Base-by-base conservation (phyloP, 2,888 invertebrate species). In the Silvanus unidentatus region DNA sequence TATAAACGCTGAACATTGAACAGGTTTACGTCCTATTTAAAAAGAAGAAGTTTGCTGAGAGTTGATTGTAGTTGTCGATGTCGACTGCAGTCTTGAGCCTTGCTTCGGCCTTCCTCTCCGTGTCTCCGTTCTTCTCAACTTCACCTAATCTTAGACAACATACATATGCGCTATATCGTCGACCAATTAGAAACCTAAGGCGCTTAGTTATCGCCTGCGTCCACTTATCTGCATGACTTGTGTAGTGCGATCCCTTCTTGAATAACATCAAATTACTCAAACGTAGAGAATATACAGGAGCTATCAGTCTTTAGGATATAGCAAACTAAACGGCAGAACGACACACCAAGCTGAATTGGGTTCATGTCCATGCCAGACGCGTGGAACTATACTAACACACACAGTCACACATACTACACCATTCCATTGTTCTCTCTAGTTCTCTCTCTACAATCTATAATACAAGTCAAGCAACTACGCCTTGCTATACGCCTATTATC, bases 1-100 rank as follows among this genome's bases (percentile, higher is more conserved):
- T 64, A 64, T 65, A 63, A 62, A 64, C 60, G 58, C 60, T 54
- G 57, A 52, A 55, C 55, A 54, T 53, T 52, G 52, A 50, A 55
- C 53, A 60, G 58, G 54, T 57, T 54, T 56, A 58, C 48, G 50
- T 54, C 48, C 52, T 57, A 58, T 55, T 53, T 57, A 51, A 57
- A 57, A 58, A 54, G 56, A 55, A 55, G 51, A 48, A 48, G 44
- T 35, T 47, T 40, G 37, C 16, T 10, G 27, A 39, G 28, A 39
- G 39, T 13, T 39, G 39, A 39, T 39, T 39, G 39, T 39, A 16
- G 39, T 27, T 39, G 39, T 39, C 39, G 39, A 39, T 39, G 16
- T 39, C 28, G 28, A 39, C 6, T 15, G 37, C 4, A 32, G 32
- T 14, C 16, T 11, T 37, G 15, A 15, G 16, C 2, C 15, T 37